Conservation (phyloP, 37 sponge, comb jelly and placozoan species). For the Eunapius fragilis region DNA sequence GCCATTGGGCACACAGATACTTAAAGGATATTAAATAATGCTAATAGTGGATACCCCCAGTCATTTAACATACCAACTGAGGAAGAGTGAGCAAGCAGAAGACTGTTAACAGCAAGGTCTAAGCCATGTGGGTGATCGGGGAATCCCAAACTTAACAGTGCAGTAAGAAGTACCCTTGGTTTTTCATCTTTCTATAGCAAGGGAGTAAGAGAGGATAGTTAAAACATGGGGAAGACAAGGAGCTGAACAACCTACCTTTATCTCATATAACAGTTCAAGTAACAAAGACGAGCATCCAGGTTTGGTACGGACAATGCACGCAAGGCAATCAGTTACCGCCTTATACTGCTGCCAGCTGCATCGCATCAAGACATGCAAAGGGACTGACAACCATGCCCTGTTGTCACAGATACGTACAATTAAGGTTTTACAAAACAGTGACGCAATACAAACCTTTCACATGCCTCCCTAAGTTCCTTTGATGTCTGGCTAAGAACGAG, state of each 20-base stretch:
- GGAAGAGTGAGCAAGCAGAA: slow-evolving; percentile 56
- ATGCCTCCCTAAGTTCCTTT: background rate
- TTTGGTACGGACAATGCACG: background rate
- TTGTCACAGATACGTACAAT: background rate
- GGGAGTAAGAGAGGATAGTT: background rate
- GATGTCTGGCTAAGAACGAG: slow-evolving; percentile 5
- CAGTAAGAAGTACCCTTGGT: slow-evolving; percentile 14
- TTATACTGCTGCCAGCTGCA: slow-evolving; percentile 21
- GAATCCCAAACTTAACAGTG: slow-evolving; percentile 29
- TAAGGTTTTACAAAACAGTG: background rate
- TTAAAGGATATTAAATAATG: slow-evolving; percentile 1
- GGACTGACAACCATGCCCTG: slow-evolving; percentile 51
- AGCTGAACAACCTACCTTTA: background rate
- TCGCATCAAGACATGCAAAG: slow-evolving; percentile 15
- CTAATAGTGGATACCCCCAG: background rate
- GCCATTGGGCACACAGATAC: slow-evolving; percentile 18
- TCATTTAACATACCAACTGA: slow-evolving; percentile 39
- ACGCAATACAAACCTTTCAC: slow-evolving; percentile 1
- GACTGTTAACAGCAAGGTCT: slow-evolving; percentile 30
- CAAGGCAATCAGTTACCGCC: slow-evolving; percentile 21
- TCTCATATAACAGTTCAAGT: slow-evolving; percentile 15
- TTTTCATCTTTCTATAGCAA: slow-evolving; percentile 12
- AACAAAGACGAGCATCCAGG: slow-evolving; percentile 1
- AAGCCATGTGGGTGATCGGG: slow-evolving; percentile 34
- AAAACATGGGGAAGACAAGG: background rate